Conservation (phyloP, 64 coral and sea anemone genomes). For the Orbicella faveolata region DNA sequence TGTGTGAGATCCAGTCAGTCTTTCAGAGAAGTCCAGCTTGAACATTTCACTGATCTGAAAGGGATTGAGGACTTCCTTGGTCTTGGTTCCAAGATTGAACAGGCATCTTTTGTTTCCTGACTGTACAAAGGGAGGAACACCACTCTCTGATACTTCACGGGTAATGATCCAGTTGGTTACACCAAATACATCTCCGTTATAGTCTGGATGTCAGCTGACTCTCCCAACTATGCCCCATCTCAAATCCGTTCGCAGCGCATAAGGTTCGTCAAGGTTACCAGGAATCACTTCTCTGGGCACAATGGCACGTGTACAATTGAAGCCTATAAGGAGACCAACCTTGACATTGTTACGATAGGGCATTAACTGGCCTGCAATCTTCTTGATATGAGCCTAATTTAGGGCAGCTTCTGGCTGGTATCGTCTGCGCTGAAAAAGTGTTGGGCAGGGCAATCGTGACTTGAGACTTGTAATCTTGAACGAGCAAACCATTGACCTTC, state of each 20-base stretch:
- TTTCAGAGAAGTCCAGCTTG: constrained; percentile 37
- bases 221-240: constrained; percentile 34
- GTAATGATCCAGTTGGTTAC: constrained; percentile 21
- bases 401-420: constrained; percentile 10
- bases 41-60: constrained; percentile 36
- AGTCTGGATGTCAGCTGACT: neutral
- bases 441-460: neutral
- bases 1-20: neutral
- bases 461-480: neutral
- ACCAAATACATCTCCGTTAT: neutral
- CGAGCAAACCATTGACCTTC: neutral
- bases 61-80: constrained; percentile 42
- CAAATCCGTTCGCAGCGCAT: constrained; percentile 17
- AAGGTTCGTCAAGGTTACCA: neutral
- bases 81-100: constrained; percentile 2
- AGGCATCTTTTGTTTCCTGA: neutral
- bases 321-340: constrained; percentile 33
- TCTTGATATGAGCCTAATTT: neutral
- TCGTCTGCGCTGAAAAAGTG: neutral
- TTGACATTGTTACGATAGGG: constrained; percentile 6
- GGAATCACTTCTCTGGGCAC: constrained; percentile 25
- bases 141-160: neutral
- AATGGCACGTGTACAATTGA: neutral
- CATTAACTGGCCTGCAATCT: constrained; percentile 4
- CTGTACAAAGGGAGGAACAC: too few relatives aligned